Percentiles rank a stretch among this genome's conserved stretches.
Conservation (phyloP, 2,797 vertebrate genomes). For the Pachyuromys duprasi region DNA sequence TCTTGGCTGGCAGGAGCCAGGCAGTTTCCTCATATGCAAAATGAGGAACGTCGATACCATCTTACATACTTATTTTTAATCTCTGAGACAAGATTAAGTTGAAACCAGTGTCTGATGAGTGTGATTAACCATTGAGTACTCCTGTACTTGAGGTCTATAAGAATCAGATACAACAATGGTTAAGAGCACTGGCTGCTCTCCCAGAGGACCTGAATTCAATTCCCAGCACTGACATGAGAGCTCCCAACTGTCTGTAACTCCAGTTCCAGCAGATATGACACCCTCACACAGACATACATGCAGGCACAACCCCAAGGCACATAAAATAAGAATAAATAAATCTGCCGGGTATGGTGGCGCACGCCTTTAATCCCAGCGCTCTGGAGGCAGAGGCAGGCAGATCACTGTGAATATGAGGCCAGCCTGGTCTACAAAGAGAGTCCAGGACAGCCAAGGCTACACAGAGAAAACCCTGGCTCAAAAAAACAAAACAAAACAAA, state of each 20-base stretch:
- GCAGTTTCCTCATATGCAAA: slow-evolving; percentile 51
- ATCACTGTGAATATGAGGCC: no score
- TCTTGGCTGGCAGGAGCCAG: neutral
- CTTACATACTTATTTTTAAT: neutral
- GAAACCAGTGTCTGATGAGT: neutral
- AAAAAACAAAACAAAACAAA: neutral
- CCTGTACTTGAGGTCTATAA: neutral
- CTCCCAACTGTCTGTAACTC: neutral
- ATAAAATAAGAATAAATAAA: neutral
- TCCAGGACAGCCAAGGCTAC: no score
- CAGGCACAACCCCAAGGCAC: neutral
- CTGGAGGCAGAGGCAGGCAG: no score
- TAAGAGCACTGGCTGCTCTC: neutral
- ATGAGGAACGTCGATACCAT: neutral
- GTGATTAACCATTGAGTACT: neutral
- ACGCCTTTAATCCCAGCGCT: no score
- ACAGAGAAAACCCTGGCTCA: no score
- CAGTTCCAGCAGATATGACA: no score
- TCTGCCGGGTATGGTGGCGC: no score
- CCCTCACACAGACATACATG: neutral
- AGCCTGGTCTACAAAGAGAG: no score
- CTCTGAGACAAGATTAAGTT: slow-evolving; percentile 41
- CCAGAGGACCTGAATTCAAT: neutral
- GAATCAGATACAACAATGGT: neutral
- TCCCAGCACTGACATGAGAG: neutral